Base-by-base conservation (phyloP, 2,888 invertebrate genomes). In the Melipona bicolor region DNA sequence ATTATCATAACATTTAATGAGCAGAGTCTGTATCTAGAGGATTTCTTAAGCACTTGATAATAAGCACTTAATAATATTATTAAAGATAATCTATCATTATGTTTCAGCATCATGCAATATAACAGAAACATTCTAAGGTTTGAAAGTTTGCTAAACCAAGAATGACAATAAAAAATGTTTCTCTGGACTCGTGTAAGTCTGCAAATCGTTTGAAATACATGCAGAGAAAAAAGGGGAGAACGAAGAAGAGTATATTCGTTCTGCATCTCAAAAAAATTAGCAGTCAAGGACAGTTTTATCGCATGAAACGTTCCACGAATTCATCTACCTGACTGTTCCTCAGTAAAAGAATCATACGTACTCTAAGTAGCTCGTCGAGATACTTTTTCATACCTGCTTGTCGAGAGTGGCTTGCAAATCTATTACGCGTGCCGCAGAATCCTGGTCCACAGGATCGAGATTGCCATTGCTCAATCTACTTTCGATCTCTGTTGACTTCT, bases 351-450 rank as follows among this genome's bases (percentile, higher is more conserved):
- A 56, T 83, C 68, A 73, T 83, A 79, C 75, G 67, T 78, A 78
- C 77, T 43, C 27, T 61, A 73, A 79, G 52, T 76, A 64, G 56
- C 71, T 79, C 50, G 74, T 67, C 56, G 61, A 72, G 70, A 54
- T 69, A 70, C 70, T 52, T 69, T 85, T 85, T 83, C 91, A 90
- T 94, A 98, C 98, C 97, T 98, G 98, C 95, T 98, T 98, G 95
- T 98, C 97, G 95, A 98, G 96, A 92, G 97, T 97, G 94, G 96
- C 96, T 96, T 98, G 98, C 91, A 98, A 96, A 95, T 98, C 98
- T 93, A 96, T 96, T 92, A 97, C 96, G 95, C 96, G 94, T 91
- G 96, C 95, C 84, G 96, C 96, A 70, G 96, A 95, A 90, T 96
- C 96, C 82, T 95, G 95, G 91, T 96, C 96, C 87, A 95, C 93